phyloP scores from a whole-genome alignment of 2,797 vertebrate species.

The Rhynchonycteris naso region DNA sequence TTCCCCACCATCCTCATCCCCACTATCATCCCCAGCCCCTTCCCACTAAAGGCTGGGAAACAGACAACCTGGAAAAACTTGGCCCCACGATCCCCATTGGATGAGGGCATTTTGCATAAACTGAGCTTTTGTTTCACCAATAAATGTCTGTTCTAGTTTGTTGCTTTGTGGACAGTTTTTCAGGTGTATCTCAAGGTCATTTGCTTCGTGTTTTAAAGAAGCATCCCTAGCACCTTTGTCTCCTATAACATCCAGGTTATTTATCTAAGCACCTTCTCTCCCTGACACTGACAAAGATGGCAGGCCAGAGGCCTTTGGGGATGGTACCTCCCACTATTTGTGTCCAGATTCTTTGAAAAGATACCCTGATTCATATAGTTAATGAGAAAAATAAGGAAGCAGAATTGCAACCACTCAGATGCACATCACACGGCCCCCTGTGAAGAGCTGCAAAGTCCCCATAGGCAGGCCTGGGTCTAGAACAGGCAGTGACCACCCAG shows the following conservation, averaged over 20 bases:
- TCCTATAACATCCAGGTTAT: accelerated
- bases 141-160: neutral
- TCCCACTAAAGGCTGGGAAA: neutral
- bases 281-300: neutral
- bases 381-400: neutral
- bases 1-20: neutral
- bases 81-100: neutral
- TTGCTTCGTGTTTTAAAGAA: neutral
- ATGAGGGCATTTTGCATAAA: neutral
- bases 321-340: accelerated
- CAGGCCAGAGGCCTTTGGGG: neutral
- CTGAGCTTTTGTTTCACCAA: neutral
- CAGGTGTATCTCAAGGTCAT: neutral
- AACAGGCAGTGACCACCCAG: no score
- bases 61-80: neutral
- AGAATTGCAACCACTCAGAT: neutral
- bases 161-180: neutral
- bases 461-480: neutral
- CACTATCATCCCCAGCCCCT: neutral
- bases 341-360: neutral
- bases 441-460: neutral
- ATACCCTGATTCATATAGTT: neutral
- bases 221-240: neutral
- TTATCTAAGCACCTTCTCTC: neutral
- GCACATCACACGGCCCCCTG: neutral